Base-by-base conservation (phyloP, 1,140 invertebrate species). In the Thaumetopoea pityocampa region DNA sequence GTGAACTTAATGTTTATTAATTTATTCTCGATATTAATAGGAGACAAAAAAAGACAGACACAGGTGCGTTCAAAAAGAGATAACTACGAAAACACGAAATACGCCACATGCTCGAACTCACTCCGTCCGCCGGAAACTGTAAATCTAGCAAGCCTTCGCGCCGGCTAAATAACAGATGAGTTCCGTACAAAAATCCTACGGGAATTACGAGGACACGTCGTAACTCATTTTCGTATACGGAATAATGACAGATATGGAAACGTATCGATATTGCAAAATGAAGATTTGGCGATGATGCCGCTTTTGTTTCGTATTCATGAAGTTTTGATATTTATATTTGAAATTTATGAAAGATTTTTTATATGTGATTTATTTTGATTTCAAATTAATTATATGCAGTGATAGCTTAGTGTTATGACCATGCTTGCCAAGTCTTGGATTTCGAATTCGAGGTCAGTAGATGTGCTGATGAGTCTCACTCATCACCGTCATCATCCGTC, bases 91-190 rank as follows among this genome's bases (percentile, higher is more conserved):
- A 50, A 43, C 26, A 48, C 42, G 38, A 41, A 46, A 48, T 23
- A 43, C 53, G 51, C 47, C 38, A 50, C 36, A 62, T 36, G 50
- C 44, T 32, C 43, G 28, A 54, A 55, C 42, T 44, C 43, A 22
- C 23, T 14, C 18, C 32, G 26, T 42, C 53, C 36, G 41, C 48
- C 53, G 54, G 40, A 65, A 63, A 56, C 60, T 44, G 60, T 64
- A 63, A 67, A 67, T 67, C 63, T 65, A 52, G 27, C 48, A 66
- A 71, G 62, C 57, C 59, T 44, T 38, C 17, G 10, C 17, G 17
- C 42, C 17, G 51, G 50, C 51, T 67, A 67, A 68, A 72, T 72
- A 68, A 68, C 60, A 56, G 65, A 72, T 68, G 65, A 55, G 59
- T 50, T 36, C 23, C 42, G 46, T 41, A 46, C 51, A 62, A 68